phyloP scores from a whole-genome alignment of 2,797 vertebrate genomes.

The Catharus ustulatus region DNA sequence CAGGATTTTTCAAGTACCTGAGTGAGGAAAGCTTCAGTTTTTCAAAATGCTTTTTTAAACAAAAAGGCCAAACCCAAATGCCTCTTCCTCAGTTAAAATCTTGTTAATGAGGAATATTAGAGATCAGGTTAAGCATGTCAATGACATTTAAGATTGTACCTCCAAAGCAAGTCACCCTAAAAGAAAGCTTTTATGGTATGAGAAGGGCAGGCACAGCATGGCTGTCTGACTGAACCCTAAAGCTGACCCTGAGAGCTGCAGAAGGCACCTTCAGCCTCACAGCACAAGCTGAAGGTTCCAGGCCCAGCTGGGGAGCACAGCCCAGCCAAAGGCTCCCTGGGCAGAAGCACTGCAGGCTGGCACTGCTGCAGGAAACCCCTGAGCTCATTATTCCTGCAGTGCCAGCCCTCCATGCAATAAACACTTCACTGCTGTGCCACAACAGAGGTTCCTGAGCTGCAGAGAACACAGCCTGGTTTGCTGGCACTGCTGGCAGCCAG shows the following conservation, averaged over 20 bases:
- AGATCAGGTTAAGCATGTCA: not conserved
- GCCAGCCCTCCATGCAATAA: not conserved
- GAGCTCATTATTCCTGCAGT: not conserved
- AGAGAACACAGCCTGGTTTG: not conserved
- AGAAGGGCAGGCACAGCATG: accelerated
- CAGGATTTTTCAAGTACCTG: not conserved
- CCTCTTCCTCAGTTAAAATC: not conserved
- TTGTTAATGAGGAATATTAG: not conserved
- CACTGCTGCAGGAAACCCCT: not conserved
- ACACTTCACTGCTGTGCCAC: constrained; percentile 30
- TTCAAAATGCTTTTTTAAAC: not conserved
- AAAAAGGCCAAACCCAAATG: not conserved
- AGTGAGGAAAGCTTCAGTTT: not conserved
- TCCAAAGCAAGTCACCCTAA: not conserved
- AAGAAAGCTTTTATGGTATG: not conserved
- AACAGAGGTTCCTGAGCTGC: not conserved
- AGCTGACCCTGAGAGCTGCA: not conserved
- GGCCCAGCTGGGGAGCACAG: not conserved
- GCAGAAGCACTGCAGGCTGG: not conserved
- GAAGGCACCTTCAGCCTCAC: not conserved
- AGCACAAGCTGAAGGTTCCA: not conserved
- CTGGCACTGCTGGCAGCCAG: not conserved
- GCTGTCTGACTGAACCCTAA: not conserved
- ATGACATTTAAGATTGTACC: not conserved
- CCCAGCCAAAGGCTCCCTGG: not conserved